Evolutionary conservation across 2,888 invertebrate genomes (phyloP).

Genomic region (Spicauda simplicius): DNA sequence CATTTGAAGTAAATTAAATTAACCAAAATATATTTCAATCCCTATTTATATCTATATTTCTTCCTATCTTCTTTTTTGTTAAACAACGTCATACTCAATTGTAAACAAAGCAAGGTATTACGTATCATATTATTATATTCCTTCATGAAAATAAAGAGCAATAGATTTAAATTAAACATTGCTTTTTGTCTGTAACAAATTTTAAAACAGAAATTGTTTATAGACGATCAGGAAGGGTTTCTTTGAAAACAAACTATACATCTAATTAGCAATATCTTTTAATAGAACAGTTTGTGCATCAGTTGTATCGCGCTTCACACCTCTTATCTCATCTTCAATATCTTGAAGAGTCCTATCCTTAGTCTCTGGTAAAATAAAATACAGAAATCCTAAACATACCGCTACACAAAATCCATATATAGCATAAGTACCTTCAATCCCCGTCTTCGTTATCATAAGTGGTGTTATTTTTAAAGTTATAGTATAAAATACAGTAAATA

Average conservation of each 20-base stretch:
- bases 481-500: conserved; percentile 47
- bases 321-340: conserved; percentile 53
- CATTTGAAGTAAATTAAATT: too few relatives aligned
- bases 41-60: too few relatives aligned
- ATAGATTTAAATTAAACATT: too few relatives aligned
- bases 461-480: conserved; percentile 50
- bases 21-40: too few relatives aligned
- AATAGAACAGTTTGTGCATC: conserved; percentile 14
- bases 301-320: conserved; percentile 3
- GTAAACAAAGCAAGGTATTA: too few relatives aligned
- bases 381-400: conserved; percentile 43
- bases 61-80: too few relatives aligned
- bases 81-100: too few relatives aligned
- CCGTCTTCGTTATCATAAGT: conserved; percentile 47
- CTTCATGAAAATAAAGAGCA: too few relatives aligned
- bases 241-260: background rate
- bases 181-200: too few relatives aligned
- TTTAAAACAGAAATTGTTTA: too few relatives aligned
- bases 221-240: too few relatives aligned
- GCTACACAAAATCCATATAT: conserved; percentile 42
- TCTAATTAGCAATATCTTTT: background rate
- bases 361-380: conserved; percentile 53
- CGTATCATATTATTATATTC: too few relatives aligned
- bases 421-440: conserved; percentile 48
- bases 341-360: conserved; percentile 54